These are phyloP conservation scores for Dolomedes plantarius DNA, from an alignment of 2,888 invertebrate species.

Conservation along the genomic window DNA sequence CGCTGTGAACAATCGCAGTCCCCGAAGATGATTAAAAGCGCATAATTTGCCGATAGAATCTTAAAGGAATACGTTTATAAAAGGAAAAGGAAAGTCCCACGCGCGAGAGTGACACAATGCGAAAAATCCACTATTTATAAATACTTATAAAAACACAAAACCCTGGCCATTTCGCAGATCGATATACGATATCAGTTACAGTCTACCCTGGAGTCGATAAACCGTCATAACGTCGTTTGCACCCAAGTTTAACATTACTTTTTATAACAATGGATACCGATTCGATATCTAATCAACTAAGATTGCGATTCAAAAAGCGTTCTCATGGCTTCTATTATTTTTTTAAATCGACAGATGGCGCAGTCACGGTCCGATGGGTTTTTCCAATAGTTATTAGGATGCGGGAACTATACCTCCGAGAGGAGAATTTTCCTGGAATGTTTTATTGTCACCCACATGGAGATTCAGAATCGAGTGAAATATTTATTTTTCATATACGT, in stretches of 20 bases:
- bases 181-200: background rate
- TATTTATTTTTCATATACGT: too few relatives aligned
- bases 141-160: background rate
- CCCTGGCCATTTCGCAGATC: background rate
- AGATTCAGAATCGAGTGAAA: too few relatives aligned
- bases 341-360: constrained; percentile 47
- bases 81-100: constrained; percentile 7
- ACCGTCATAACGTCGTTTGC: background rate
- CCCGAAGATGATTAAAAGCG: too few relatives aligned
- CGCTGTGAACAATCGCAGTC: too few relatives aligned
- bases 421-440: background rate
- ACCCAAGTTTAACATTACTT: background rate
- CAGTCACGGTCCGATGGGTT: constrained; percentile 24
- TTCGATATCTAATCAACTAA: background rate
- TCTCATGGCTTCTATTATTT: background rate
- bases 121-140: too few relatives aligned
- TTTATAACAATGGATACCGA: background rate
- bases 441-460: background rate
- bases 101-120: background rate
- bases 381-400: background rate
- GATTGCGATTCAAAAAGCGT: constrained; percentile 1
- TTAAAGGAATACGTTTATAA: background rate
- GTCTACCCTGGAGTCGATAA: background rate
- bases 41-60: background rate
- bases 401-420: background rate